A percentile compares a stretch with the other conserved stretches of the same genome.
Conservation (phyloP, 2,797 vertebrate genomes). For the Poeciliopsis paucimaculata region DNA sequence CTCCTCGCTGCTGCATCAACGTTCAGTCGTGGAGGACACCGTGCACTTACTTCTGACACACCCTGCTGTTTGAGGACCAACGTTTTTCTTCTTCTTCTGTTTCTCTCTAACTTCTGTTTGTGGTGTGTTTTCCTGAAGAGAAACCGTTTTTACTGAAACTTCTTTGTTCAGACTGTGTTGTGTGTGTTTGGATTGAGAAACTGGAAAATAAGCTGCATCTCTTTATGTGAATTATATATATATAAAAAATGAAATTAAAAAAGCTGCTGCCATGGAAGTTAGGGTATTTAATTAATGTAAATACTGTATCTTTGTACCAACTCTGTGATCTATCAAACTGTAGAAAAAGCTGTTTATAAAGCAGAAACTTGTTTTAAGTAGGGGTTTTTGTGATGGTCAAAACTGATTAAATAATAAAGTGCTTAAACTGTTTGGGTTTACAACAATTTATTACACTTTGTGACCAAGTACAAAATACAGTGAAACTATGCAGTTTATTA, state of each 20-base stretch:
- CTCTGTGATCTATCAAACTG: conserved; percentile 36
- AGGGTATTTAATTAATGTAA: conserved; percentile 70
- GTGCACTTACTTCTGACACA: conserved; percentile 58
- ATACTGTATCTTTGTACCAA: conserved; percentile 48
- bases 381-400: conserved; percentile 50
- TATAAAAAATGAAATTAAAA: conserved; percentile 3
- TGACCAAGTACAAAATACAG: conserved; percentile 88
- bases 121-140: conserved; percentile 33
- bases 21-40: conserved; percentile 28
- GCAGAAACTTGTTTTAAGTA: conserved; percentile 47
- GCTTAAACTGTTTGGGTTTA: conserved; percentile 65
- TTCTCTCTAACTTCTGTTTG: conserved; percentile 41
- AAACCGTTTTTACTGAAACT: conserved; percentile 43
- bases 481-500: conserved; percentile 82
- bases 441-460: conserved; percentile 85
- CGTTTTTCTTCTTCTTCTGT: conserved; percentile 45
- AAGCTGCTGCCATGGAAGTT: conserved; percentile 55
- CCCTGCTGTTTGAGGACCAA: conserved; percentile 71
- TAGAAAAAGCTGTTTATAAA: conserved; percentile 61
- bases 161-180: conserved; percentile 47
- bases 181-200: conserved; percentile 54
- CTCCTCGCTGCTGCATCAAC: not conserved
- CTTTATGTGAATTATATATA: conserved; percentile 31
- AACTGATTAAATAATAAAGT: conserved; percentile 52
- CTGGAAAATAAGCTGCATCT: conserved; percentile 54